A percentile compares a stretch with the other conserved stretches of the same genome.
phyloP scores from a whole-genome alignment of 23 tunicate genomes.

The Clavelina lepadiformis region DNA sequence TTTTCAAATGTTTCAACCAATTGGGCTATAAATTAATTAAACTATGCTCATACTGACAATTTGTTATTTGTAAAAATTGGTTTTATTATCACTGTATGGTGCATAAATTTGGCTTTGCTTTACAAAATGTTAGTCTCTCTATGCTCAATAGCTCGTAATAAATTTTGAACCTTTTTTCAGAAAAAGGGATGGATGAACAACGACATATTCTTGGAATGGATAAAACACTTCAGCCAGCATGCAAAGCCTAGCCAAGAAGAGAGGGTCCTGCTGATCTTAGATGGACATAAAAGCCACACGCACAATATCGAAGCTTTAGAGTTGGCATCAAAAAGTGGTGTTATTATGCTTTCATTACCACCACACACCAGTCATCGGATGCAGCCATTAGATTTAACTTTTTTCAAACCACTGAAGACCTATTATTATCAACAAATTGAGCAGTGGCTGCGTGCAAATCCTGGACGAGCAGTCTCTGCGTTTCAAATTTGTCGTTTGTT shows the following conservation, averaged over 20 bases:
- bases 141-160: constrained; percentile 1
- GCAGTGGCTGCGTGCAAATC: constrained; percentile 26
- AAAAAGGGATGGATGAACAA: constrained; percentile 17
- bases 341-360: constrained; percentile 15
- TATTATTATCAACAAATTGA: constrained; percentile 11
- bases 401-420: constrained; percentile 24
- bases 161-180: constrained; percentile 7
- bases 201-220: constrained; percentile 3
- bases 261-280: constrained; percentile 9
- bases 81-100: constrained; percentile 1
- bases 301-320: constrained; percentile 6
- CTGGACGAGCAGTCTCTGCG: constrained; percentile 15
- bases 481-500: constrained; percentile 20
- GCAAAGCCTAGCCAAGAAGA: constrained; percentile 1
- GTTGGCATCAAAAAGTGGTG: constrained; percentile 11
- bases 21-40: too few relatives aligned
- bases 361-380: constrained; percentile 23
- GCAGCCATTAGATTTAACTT: constrained; percentile 22
- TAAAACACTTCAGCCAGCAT: constrained; percentile 9
- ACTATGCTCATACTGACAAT: constrained; percentile 2
- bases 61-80: not conserved
- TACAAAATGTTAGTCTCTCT: constrained; percentile 1
- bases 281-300: constrained; percentile 8
- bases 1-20: too few relatives aligned
- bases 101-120: too few relatives aligned